These are phyloP conservation scores for Celastrina argiolus DNA, from an alignment of 2,888 invertebrate species.

Conservation along the genomic window DNA sequence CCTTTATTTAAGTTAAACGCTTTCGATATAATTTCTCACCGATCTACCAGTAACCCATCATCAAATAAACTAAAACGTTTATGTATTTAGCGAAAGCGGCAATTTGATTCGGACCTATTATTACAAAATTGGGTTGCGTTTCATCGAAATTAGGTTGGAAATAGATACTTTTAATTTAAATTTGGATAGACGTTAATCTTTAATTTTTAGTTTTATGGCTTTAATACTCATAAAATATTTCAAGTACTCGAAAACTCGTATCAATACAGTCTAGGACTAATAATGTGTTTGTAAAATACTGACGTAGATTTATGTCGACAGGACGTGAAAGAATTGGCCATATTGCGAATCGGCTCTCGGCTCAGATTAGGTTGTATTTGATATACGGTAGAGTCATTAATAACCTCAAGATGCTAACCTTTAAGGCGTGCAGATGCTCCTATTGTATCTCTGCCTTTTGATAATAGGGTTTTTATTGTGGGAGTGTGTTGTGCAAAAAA, in stretches of 20 bases:
- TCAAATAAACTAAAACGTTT: slow-evolving; percentile 69
- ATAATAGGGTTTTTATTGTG: slow-evolving; percentile 47
- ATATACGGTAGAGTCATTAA: slow-evolving; percentile 38
- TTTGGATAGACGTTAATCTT: not conserved
- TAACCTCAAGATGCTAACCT: slow-evolving; percentile 34
- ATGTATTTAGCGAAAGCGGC: slow-evolving; percentile 63
- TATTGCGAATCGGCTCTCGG: slow-evolving; percentile 26
- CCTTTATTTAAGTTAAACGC: slow-evolving; percentile 62
- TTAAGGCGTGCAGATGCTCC: slow-evolving; percentile 38
- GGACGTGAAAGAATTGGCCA: not conserved
- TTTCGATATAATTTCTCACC: slow-evolving; percentile 64
- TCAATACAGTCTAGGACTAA: not conserved
- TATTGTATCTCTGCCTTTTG: slow-evolving; percentile 43
- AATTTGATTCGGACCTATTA: slow-evolving; percentile 62
- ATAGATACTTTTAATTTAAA: not conserved
- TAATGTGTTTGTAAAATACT: slow-evolving; percentile 5
- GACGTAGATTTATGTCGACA: slow-evolving; percentile 5
- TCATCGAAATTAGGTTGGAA: slow-evolving; percentile 3
- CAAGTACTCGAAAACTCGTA: too few species aligned
- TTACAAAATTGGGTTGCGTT: slow-evolving; percentile 51
- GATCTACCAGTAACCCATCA: slow-evolving; percentile 55
- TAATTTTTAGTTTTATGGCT: not conserved
- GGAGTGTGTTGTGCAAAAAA: slow-evolving; percentile 48
- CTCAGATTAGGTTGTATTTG: slow-evolving; percentile 46
- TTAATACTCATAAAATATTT: too few species aligned